Percentiles rank a stretch among this genome's conserved stretches.
phyloP scores from a whole-genome alignment of 2,113 vertebrate species.

The Onychostoma macrolepis region DNA sequence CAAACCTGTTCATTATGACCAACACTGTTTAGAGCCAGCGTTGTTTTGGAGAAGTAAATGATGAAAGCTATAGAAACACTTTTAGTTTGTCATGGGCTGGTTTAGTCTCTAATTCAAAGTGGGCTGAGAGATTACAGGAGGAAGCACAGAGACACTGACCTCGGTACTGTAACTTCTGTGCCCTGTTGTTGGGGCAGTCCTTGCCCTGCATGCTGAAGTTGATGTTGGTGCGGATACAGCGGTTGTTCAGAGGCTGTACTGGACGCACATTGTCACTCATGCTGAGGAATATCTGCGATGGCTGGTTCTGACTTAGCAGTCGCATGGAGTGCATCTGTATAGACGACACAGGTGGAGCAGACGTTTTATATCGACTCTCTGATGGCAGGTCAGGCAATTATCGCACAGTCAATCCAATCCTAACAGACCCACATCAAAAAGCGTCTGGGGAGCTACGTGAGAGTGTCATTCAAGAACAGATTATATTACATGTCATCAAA shows the following conservation, averaged over 20 bases:
- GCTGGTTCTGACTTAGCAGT: conserved; percentile 98
- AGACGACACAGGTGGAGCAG: background rate
- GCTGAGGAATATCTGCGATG: conserved; percentile 98
- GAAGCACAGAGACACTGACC: conserved; percentile 65
- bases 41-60: background rate
- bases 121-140: background rate
- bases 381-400: conserved; percentile 22
- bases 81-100: background rate
- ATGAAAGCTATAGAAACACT: background rate
- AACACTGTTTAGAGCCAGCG: background rate
- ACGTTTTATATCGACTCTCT: background rate
- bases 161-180: conserved; percentile 98
- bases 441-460: background rate
- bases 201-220: conserved; percentile 99
- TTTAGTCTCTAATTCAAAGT: background rate
- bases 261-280: conserved; percentile 99
- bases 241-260: conserved; percentile 95
- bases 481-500: conserved; percentile 20
- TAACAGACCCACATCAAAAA: background rate
- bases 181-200: conserved; percentile 98
- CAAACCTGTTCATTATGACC: background rate
- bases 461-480: conserved; percentile 8
- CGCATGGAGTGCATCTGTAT: conserved; percentile 96
- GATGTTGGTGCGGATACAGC: conserved; percentile 99
- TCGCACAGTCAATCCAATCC: conserved; percentile 15